Evolutionary conservation across 2,113 vertebrate species (phyloP).

Genomic region (Lophotis ruficrista): DNA sequence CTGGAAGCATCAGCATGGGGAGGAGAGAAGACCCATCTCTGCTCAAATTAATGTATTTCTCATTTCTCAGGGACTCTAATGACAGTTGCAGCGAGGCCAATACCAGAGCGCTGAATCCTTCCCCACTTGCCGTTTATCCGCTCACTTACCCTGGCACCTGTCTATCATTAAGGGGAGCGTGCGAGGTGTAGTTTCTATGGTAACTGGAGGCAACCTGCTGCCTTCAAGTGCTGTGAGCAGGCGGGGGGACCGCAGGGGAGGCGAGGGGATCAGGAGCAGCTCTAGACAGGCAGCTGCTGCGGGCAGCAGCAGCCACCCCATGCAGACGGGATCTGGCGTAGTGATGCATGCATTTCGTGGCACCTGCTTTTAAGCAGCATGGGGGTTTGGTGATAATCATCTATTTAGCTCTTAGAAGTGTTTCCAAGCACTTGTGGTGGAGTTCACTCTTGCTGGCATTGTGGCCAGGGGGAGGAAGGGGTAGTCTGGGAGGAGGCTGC

Average conservation of each 20-base stretch:
- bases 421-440: not conserved
- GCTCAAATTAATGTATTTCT: not conserved
- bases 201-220: conserved; percentile 45
- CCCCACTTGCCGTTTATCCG: not conserved
- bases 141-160: conserved; percentile 56
- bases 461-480: not conserved
- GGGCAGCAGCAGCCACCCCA: not conserved
- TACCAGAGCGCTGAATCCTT: not conserved
- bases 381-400: not conserved
- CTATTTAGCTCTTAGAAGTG: not conserved
- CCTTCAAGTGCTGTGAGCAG: not conserved
- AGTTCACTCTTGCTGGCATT: not conserved
- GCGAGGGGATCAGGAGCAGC: not conserved
- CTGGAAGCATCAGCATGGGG: not conserved
- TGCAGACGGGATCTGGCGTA: not conserved
- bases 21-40: not conserved
- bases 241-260: not conserved
- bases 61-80: not conserved
- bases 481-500: not conserved
- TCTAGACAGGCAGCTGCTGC: not conserved
- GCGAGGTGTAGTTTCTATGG: conserved; percentile 42
- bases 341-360: not conserved
- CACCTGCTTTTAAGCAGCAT: not conserved
- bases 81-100: not conserved
- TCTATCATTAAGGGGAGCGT: conserved; percentile 36